phyloP scores from a whole-genome alignment of 2,888 invertebrate genomes.

The Scaeva pyrastri region DNA sequence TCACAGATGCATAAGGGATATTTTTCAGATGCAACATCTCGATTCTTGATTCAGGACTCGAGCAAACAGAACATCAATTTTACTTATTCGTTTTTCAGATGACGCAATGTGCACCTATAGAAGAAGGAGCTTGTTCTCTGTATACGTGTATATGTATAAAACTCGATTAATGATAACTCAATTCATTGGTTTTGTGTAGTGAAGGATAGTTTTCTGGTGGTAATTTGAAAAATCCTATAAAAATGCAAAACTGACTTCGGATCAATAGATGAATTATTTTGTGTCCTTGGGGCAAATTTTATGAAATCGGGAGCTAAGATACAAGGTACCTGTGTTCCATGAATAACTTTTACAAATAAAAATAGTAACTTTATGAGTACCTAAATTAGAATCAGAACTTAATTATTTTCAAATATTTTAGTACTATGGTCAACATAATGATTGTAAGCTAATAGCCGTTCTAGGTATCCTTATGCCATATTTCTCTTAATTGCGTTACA shows the following conservation, averaged over 20 bases:
- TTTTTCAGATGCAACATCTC: conserved; percentile 69
- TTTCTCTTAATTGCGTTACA: no score
- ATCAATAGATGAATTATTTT: neutral
- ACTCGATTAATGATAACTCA: conserved; percentile 7
- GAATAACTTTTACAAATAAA: no score
- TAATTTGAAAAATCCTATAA: neutral
- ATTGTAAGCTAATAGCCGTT: no score
- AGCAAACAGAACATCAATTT: conserved; percentile 29
- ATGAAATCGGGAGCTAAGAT: neutral
- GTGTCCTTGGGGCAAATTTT: no score
- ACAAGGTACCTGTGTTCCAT: no score
- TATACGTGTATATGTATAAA: neutral
- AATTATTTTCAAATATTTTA: no score
- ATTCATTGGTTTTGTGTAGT: neutral
- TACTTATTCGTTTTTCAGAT: conserved; percentile 1
- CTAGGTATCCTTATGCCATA: no score
- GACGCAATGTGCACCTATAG: conserved; percentile 20
- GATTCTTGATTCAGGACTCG: neutral
- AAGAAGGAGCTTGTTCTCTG: neutral
- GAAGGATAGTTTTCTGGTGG: neutral
- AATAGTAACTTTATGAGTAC: no score
- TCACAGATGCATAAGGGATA: conserved; percentile 22
- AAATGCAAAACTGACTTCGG: neutral
- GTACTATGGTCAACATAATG: no score
- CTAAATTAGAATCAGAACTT: no score